Percentiles rank a stretch among this genome's conserved stretches.
Evolutionary conservation across 2,113 vertebrate genomes (phyloP).

Genomic region (Callaeas wilsoni): DNA sequence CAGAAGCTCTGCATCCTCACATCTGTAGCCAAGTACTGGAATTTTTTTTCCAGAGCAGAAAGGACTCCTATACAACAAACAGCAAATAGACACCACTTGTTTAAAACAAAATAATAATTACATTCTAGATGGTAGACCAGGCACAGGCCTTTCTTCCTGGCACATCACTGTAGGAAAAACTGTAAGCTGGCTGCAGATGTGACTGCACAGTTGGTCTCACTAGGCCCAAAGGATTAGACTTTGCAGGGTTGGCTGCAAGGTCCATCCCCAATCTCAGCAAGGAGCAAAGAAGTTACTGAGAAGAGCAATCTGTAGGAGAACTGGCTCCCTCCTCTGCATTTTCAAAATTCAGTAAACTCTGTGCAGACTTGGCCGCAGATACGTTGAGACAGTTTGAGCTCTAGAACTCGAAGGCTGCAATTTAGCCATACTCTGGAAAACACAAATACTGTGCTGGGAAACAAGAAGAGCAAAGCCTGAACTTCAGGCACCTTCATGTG

Average conservation of each 20-base stretch:
- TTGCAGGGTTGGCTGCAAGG: background rate
- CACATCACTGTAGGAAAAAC: background rate
- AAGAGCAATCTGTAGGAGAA: background rate
- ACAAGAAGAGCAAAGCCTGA: background rate
- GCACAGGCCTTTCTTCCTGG: background rate
- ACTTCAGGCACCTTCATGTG: background rate
- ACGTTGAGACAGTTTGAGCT: background rate
- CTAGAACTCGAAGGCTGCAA: background rate
- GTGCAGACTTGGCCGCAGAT: background rate
- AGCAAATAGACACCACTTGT: background rate
- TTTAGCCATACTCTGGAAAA: background rate
- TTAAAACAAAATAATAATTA: background rate
- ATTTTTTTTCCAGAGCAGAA: background rate
- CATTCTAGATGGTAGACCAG: background rate
- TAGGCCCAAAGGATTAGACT: background rate
- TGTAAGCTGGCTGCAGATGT: background rate
- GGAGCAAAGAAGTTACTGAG: background rate
- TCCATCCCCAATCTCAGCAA: background rate
- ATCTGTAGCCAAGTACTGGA: background rate
- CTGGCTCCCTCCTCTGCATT: background rate
- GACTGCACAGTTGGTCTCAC: background rate
- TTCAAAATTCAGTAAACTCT: background rate
- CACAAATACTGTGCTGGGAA: background rate
- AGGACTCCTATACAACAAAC: background rate
- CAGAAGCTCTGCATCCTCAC: background rate